Conservation (phyloP, 2,797 vertebrate species). For the Setipinna tenuifilis region DNA sequence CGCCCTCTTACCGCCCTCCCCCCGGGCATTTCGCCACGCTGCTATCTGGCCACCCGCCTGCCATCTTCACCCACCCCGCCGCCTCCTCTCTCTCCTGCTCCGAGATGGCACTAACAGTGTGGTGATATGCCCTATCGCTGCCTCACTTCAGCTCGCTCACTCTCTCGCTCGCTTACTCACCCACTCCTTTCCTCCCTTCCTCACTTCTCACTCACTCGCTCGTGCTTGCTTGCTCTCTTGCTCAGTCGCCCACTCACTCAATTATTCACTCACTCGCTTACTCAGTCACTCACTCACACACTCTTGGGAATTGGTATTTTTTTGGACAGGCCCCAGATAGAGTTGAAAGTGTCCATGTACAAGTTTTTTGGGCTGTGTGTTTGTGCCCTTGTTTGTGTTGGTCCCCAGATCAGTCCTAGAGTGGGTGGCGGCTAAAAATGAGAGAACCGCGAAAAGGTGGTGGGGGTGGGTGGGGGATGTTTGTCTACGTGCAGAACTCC, state of each 20-base stretch:
- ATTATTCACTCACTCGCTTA: background rate
- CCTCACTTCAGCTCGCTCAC: background rate
- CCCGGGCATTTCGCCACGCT: background rate
- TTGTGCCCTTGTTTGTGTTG: background rate
- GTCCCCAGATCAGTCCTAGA: background rate
- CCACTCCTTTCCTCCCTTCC: background rate
- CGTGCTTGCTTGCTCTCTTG: background rate
- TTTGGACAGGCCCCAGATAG: background rate
- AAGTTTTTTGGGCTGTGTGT: background rate
- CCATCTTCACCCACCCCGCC: background rate
- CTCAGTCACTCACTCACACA: background rate
- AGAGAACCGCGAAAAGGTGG: too few species aligned
- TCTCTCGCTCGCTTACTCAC: background rate
- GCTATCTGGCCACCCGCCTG: conserved; percentile 17
- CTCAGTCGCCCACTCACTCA: background rate
- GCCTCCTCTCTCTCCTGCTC: background rate
- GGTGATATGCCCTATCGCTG: background rate
- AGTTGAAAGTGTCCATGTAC: background rate
- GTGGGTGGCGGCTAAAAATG: background rate
- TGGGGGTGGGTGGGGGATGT: background rate
- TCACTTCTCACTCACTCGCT: background rate
- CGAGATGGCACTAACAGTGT: background rate
- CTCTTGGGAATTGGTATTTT: background rate
- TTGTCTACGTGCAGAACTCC: background rate
- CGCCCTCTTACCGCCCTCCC: background rate